phyloP scores from a whole-genome alignment of 2,888 invertebrate genomes.

The Caenorhabditis afra region DNA sequence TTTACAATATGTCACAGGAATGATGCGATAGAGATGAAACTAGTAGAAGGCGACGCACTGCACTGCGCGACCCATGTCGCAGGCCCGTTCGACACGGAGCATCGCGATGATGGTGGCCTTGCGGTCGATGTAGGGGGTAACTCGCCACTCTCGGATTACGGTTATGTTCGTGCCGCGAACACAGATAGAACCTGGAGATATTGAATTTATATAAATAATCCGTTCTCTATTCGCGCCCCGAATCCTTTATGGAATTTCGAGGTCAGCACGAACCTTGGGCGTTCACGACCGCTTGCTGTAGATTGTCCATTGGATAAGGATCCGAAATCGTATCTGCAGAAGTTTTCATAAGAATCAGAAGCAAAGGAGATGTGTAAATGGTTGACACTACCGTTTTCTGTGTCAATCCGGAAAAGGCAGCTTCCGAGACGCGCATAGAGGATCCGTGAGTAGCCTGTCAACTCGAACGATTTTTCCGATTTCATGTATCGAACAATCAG shows the following conservation, averaged over 20 bases:
- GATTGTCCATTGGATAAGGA: constrained; percentile 53
- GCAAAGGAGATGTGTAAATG: neutral
- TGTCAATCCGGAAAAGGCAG: constrained; percentile 44
- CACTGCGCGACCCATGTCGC: constrained; percentile 34
- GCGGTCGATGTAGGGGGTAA: constrained; percentile 44
- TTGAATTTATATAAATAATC: neutral
- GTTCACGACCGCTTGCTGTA: constrained; percentile 43
- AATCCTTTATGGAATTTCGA: constrained; percentile 13
- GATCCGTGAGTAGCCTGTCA: constrained; percentile 26
- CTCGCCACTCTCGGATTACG: constrained; percentile 51
- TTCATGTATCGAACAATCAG: neutral
- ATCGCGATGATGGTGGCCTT: constrained; percentile 52
- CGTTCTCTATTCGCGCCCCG: too few species aligned
- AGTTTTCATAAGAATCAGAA: neutral
- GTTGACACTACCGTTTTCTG: constrained; percentile 38
- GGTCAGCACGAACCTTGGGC: constrained; percentile 25
- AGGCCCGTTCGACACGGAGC: constrained; percentile 37
- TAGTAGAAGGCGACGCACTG: constrained; percentile 33
- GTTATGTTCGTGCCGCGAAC: constrained; percentile 48
- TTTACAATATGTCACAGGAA: neutral
- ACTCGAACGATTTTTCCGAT: constrained; percentile 11
- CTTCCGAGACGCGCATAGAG: constrained; percentile 22
- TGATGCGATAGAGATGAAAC: neutral
- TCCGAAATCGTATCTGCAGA: constrained; percentile 50
- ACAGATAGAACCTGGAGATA: constrained; percentile 51